phyloP scores from a whole-genome alignment of 2,113 vertebrate species.

The Cepphus grylle region DNA sequence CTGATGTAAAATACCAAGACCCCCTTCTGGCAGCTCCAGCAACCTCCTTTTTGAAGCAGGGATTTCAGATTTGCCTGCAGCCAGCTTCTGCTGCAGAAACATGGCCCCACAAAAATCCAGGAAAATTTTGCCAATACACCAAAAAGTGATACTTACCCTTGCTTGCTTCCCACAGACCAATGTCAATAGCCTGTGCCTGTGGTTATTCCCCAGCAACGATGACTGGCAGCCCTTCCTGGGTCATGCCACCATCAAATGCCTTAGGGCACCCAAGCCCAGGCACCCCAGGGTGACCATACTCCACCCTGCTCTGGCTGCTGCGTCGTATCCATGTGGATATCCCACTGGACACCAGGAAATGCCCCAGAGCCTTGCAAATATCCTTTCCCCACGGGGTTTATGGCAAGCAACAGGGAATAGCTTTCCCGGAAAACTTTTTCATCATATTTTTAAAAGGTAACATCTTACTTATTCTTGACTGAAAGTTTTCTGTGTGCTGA shows the following conservation, averaged over 20 bases:
- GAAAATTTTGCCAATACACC: neutral
- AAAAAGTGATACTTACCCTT: neutral
- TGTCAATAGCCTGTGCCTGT: neutral
- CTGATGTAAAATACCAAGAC: neutral
- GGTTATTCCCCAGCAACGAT: rapidly evolving
- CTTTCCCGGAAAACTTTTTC: neutral
- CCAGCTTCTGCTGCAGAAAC: neutral
- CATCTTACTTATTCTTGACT: neutral
- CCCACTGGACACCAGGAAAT: neutral
- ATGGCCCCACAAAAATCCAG: neutral
- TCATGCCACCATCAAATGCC: neutral
- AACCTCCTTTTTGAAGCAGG: neutral
- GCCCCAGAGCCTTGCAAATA: neutral
- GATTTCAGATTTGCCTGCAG: neutral
- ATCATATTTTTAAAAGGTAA: neutral
- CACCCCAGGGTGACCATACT: neutral
- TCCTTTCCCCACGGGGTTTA: neutral
- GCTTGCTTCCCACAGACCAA: neutral
- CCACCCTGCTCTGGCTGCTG: neutral
- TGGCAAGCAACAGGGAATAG: neutral
- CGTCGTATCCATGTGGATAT: neutral
- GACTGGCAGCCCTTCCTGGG: neutral
- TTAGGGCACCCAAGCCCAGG: rapidly evolving
- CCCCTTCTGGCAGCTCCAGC: neutral
- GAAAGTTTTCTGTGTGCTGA: neutral